Conservation (phyloP, 2,113 vertebrate genomes). For the Pelobates fuscus region DNA sequence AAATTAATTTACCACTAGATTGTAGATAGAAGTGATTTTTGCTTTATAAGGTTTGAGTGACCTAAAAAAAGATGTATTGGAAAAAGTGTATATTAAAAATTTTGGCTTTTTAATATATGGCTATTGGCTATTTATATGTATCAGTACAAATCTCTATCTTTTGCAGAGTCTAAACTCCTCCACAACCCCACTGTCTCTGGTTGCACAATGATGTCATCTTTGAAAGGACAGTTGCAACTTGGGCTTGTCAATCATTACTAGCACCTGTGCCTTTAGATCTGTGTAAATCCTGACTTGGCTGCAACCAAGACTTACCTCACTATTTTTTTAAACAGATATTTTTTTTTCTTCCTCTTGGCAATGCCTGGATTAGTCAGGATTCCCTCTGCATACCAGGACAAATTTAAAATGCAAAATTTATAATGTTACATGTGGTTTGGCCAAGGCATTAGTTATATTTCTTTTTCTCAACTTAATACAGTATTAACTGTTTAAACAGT, state of each 20-base stretch:
- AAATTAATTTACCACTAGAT: no score
- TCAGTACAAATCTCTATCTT: no score
- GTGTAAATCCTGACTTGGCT: constrained; percentile 43
- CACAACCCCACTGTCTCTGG: constrained; percentile 11
- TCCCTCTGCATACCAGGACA: constrained; percentile 14
- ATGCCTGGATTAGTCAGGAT: constrained; percentile 28
- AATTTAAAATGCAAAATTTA: constrained; percentile 14
- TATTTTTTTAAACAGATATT: constrained; percentile 11
- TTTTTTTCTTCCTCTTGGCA: constrained; percentile 29
- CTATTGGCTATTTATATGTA: no score
- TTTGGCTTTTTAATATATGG: no score
- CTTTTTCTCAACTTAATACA: no score
- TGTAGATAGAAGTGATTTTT: no score
- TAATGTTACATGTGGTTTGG: constrained; percentile 8
- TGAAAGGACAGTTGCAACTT: constrained; percentile 36
- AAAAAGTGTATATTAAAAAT: no score
- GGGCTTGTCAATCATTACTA: constrained; percentile 37
- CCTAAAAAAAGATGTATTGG: no score
- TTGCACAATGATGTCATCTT: constrained; percentile 41
- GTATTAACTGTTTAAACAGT: no score
- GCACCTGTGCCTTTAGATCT: constrained; percentile 46
- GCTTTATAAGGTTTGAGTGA: no score
- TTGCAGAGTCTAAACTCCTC: not conserved
- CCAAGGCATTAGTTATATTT: no score
- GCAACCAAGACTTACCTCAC: constrained; percentile 42